Evolutionary conservation across 2,113 vertebrate genomes (phyloP).

Genomic region (Podarcis muralis): DNA sequence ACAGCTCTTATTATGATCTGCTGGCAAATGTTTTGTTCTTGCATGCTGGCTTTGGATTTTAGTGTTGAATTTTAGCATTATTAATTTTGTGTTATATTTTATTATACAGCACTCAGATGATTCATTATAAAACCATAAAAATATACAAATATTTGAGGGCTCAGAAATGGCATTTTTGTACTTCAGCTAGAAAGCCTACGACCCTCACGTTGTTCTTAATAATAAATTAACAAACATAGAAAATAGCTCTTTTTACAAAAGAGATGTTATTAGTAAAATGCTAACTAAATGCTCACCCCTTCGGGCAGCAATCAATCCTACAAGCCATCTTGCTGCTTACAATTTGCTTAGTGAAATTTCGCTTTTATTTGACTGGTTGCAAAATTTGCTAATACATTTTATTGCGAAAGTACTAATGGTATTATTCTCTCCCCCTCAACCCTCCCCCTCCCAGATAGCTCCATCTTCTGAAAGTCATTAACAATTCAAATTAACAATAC

Average conservation of each 20-base stretch:
- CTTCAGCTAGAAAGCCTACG: neutral
- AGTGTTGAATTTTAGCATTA: neutral
- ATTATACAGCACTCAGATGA: neutral
- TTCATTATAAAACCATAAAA: neutral
- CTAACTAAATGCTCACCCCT: slow-evolving; percentile 40
- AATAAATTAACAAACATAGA: neutral
- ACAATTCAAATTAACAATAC: neutral
- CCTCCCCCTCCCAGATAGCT: neutral
- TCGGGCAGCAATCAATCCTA: slow-evolving; percentile 44
- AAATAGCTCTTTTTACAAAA: neutral
- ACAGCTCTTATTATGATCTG: too few species aligned
- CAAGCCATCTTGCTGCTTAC: slow-evolving; percentile 24
- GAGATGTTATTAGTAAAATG: slow-evolving; percentile 29
- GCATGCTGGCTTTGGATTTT: neutral
- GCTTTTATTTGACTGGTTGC: slow-evolving; percentile 46
- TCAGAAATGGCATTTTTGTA: neutral
- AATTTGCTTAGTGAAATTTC: slow-evolving; percentile 12
- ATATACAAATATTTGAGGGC: neutral
- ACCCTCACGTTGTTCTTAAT: neutral
- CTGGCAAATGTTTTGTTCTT: too few species aligned
- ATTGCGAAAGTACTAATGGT: neutral
- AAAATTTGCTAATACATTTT: slow-evolving; percentile 40
- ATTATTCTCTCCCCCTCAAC: slow-evolving; percentile 13
- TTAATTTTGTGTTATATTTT: neutral
- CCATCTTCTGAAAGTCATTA: slow-evolving; percentile 33